These are phyloP conservation scores for Gerris lacustris DNA, from an alignment of 2,888 invertebrate genomes.

Conservation along the genomic window DNA sequence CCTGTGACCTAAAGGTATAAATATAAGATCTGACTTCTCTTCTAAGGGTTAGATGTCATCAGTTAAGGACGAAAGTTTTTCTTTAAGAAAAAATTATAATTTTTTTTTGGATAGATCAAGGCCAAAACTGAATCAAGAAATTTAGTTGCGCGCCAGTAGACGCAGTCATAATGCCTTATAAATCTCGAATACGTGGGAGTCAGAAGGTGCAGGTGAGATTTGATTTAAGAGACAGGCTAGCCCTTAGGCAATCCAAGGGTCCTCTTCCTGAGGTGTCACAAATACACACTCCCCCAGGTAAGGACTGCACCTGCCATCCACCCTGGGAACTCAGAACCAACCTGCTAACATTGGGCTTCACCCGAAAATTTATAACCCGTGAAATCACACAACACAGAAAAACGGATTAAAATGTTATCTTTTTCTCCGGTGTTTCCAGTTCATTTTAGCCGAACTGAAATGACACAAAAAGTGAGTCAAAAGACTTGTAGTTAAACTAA, in stretches of 20 bases:
- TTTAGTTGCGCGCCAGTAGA: neutral
- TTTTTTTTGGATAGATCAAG: neutral
- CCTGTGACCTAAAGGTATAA: too few relatives aligned
- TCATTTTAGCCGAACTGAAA: too few relatives aligned
- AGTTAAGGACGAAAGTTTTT: too few relatives aligned
- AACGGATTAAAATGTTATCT: neutral
- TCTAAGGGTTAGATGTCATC: too few relatives aligned
- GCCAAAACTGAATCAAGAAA: neutral
- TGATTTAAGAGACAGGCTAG: neutral
- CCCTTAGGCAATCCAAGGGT: neutral
- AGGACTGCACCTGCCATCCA: constrained; percentile 1
- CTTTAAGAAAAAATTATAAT: neutral
- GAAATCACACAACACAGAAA: neutral
- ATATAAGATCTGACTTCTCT: too few relatives aligned
- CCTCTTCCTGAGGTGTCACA: neutral
- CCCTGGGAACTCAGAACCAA: neutral
- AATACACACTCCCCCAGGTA: neutral
- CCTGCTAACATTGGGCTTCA: neutral
- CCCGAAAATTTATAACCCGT: neutral
- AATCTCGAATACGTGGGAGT: neutral
- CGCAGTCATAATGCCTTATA: neutral
- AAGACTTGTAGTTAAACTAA: too few relatives aligned
- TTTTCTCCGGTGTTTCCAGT: neutral
- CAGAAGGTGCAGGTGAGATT: neutral
- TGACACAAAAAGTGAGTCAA: too few relatives aligned